phyloP scores from a whole-genome alignment of 1,140 invertebrate species.

The Drosophila kanapiae region DNA sequence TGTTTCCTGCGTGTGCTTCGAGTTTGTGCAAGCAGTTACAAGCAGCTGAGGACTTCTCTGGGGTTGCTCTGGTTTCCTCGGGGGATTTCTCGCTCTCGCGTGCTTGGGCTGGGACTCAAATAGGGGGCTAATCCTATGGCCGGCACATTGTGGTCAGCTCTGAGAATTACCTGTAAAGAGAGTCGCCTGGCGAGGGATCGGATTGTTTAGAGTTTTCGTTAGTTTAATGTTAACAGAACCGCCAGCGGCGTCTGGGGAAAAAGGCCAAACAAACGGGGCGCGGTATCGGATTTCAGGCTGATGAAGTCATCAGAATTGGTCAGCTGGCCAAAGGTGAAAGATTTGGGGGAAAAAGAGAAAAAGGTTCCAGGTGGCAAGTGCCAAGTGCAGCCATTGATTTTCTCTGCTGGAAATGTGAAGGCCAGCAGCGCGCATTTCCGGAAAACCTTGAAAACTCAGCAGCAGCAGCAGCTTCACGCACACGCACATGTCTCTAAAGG shows the following conservation, averaged over 20 bases:
- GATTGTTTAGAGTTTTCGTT: constrained; percentile 15
- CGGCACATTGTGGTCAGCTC: constrained; percentile 35
- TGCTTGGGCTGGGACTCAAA: constrained; percentile 6
- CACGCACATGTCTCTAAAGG: constrained; percentile 46
- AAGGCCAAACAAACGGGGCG: constrained; percentile 17
- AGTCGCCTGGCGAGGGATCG: constrained; percentile 12
- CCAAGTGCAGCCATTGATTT: constrained; percentile 45
- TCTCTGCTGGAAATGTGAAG: constrained; percentile 36
- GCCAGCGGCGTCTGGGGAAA: constrained; percentile 21
- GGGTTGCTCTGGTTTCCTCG: constrained; percentile 7
- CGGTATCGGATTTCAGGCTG: constrained; percentile 18
- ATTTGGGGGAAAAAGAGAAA: background rate
- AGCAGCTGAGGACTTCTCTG: constrained; percentile 34
- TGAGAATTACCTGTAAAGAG: constrained; percentile 16
- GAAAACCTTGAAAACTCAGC: constrained; percentile 71
- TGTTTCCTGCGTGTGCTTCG: constrained; percentile 54
- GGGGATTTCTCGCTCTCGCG: constrained; percentile 8
- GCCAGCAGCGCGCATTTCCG: constrained; percentile 36
- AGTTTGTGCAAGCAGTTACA: constrained; percentile 43
- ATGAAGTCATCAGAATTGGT: constrained; percentile 33
- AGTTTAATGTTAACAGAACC: constrained; percentile 22
- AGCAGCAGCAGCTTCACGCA: constrained; percentile 34
- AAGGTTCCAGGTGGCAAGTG: background rate
- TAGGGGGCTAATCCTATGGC: constrained; percentile 33
- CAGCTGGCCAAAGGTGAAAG: constrained; percentile 8